These are phyloP conservation scores for Rhynchonycteris naso DNA, from an alignment of 2,797 vertebrate species.

Conservation along the genomic window DNA sequence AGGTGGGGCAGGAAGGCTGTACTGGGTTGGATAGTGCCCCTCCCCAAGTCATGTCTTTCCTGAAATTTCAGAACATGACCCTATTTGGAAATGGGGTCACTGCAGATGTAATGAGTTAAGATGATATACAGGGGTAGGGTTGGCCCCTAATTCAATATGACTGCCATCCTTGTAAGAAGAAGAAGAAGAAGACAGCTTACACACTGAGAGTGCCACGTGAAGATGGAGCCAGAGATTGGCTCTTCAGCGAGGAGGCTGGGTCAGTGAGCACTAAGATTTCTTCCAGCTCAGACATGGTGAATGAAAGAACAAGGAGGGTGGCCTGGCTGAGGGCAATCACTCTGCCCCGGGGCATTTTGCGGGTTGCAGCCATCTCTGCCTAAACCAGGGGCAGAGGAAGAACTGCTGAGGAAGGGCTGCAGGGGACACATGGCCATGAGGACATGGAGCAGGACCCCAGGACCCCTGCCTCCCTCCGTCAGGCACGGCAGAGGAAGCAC, in stretches of 20 bases:
- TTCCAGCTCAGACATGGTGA: neutral
- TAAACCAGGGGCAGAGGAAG: too few species aligned
- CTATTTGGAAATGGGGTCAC: neutral
- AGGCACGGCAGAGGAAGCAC: slow-evolving; percentile 56
- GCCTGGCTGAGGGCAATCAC: too few species aligned
- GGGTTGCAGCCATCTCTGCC: neutral
- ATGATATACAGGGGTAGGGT: neutral
- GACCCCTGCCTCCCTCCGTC: slow-evolving; percentile 75
- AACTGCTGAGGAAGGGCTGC: neutral
- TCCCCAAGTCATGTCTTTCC: neutral
- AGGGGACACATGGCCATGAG: accelerated
- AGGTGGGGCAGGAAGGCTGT: neutral
- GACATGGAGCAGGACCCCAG: neutral
- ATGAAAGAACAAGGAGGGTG: neutral
- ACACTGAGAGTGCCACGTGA: accelerated
- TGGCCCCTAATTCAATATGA: neutral
- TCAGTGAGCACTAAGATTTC: neutral
- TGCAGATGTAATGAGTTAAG: neutral
- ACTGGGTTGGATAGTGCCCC: neutral
- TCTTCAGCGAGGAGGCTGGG: neutral
- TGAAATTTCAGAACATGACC: neutral
- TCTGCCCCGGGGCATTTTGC: neutral
- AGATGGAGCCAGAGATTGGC: neutral
- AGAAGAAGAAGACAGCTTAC: neutral
- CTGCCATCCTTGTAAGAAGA: neutral